Conservation (phyloP, 2,113 vertebrate species). For the Engraulis encrasicolus region DNA sequence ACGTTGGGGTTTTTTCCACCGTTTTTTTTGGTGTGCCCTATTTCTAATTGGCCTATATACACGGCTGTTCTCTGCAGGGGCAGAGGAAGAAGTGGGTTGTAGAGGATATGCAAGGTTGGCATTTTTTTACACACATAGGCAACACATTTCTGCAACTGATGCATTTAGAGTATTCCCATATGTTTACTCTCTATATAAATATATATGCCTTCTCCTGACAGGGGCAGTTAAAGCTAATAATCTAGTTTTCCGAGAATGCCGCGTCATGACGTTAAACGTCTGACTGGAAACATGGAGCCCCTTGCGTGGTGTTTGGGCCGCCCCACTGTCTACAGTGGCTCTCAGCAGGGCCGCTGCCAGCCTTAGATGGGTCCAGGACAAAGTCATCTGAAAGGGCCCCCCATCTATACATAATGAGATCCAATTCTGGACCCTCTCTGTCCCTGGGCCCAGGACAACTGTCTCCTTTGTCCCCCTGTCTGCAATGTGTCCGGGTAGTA, state of each 20-base stretch:
- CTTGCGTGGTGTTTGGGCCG: background rate
- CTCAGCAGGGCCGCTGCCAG: too few species aligned
- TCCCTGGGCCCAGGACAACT: too few species aligned
- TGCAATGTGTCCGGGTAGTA: too few species aligned
- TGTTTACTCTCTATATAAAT: too few species aligned
- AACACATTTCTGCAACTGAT: background rate
- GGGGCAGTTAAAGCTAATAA: conserved; percentile 14
- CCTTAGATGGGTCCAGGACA: too few species aligned
- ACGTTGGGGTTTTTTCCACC: background rate
- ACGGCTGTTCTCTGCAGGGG: background rate
- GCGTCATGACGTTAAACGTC: background rate
- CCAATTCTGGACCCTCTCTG: too few species aligned
- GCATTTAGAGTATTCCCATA: too few species aligned
- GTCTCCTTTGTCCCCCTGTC: too few species aligned
- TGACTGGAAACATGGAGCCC: background rate
- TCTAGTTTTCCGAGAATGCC: background rate
- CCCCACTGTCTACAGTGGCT: too few species aligned
- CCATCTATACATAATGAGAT: too few species aligned
- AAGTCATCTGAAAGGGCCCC: too few species aligned
- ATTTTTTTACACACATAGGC: background rate
- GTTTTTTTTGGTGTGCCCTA: conserved; percentile 13
- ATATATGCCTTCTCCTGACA: background rate
- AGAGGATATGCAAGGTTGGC: background rate
- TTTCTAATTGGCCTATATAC: conserved; percentile 15
- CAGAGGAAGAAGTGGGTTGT: background rate